Conservation (phyloP, 2,888 invertebrate genomes). For the Syrista parreyssii region DNA sequence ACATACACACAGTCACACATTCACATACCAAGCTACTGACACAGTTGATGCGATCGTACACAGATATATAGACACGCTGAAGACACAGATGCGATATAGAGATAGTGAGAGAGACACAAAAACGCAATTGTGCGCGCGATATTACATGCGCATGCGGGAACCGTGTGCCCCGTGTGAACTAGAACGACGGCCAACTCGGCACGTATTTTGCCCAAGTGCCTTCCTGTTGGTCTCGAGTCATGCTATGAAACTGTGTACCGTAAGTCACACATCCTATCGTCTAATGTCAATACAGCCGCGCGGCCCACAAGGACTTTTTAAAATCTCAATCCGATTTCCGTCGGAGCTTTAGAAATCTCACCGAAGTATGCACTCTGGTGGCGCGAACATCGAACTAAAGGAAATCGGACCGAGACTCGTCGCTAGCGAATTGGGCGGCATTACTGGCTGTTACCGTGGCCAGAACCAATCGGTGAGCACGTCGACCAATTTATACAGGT, state of each 20-base stretch:
- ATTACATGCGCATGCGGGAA: slow-evolving; percentile 14
- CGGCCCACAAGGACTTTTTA: neutral
- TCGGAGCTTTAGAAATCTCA: neutral
- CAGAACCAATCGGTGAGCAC: neutral
- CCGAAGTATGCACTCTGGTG: neutral
- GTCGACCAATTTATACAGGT: neutral
- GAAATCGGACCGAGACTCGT: neutral
- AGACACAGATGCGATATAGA: slow-evolving; percentile 27
- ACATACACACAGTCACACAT: neutral
- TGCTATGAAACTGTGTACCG: slow-evolving; percentile 47
- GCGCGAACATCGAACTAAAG: neutral
- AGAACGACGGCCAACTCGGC: slow-evolving; percentile 61
- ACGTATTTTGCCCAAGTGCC: slow-evolving; percentile 65
- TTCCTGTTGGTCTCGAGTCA: slow-evolving; percentile 64
- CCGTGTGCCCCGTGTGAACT: slow-evolving; percentile 51
- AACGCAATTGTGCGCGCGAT: slow-evolving; percentile 13
- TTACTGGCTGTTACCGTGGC: neutral
- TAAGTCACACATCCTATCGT: slow-evolving; percentile 37
- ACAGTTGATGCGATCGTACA: neutral
- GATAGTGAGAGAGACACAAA: slow-evolving; percentile 33
- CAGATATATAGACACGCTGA: neutral
- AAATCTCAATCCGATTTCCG: neutral
- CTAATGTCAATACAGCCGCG: slow-evolving; percentile 36
- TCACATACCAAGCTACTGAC: neutral
- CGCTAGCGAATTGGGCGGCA: neutral